Base-by-base conservation (phyloP, 2,113 vertebrate genomes). In the Vicugna pacos region DNA sequence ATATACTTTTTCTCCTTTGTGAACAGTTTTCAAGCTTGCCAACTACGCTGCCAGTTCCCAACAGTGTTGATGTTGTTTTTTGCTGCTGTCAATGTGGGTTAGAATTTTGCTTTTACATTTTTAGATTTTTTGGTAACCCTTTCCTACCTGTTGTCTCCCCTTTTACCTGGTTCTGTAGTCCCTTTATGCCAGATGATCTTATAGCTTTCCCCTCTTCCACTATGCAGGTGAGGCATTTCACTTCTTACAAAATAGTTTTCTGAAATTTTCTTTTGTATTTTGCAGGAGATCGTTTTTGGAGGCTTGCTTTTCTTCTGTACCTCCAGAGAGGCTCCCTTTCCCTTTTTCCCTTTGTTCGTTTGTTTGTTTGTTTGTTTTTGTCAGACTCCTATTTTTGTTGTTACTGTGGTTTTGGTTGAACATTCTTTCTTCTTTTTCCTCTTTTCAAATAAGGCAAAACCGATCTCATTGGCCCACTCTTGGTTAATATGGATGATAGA, bases 231-330 rank as follows among this genome's bases (percentile, higher is more conserved):
- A 70, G 65, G 88, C 62, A 76, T 94, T 82, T 75, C 81, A 70
- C 12, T 92, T n/a, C n/a, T 89, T 60, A 56, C 60, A 12, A 85
- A 80, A 88, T 4, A 32, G 9, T 82, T 97, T 93, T 60, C 48
- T 92, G 73, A 85, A 46, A 14, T 89, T 86, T 84, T 94, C 56
- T 83, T 89, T 35, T 81, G 24, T 73, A 38, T 84, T 84, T 91
- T 80, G 3, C 9, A 69, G 38, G 42, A 72, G 67, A 88, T 67
- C 24, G 85, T 15, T 75, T 95, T 72, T 76, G 56, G 38, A 92
- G 32, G 28, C 30, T 67, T 82, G 30, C 56, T 95, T 77, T 93
- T 93, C 19, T 75, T 70, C 54, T 64, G 0, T 50, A 42, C 65
- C 30, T 86, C 54, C 38, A 73, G 62, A 91, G 35, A 72, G 54